Evolutionary conservation across 2,888 invertebrate genomes (phyloP), one percentile per base, ranked within the genome.

Genomic region (Girardia tigrina): DNA sequence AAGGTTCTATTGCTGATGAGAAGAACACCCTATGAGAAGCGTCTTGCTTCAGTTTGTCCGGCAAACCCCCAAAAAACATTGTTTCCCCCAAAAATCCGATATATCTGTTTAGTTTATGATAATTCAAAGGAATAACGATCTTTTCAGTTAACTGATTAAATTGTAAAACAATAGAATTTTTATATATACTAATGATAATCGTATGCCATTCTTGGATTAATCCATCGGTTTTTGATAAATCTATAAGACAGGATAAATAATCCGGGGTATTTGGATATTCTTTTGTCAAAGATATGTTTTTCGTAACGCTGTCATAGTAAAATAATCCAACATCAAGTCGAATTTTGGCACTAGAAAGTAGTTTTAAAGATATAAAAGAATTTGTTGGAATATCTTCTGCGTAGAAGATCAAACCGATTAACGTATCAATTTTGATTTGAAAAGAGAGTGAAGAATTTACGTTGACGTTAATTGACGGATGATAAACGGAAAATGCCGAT

Each of bases 221-320:
- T 56, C 56, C 56, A 56, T 56, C 56, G 56, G 23, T 56, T 56
- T 56, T 56, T n/a, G 56, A 56, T 56, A 56, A 56, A 56, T 56
- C 56, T 20, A 56, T 56, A 56, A 56, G n/a, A 56, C 56, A 56
- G 2, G 56, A 20, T n/a, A 56, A 56, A 56, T 56, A 56, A 56
- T 56, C 56, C 6, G 56, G 56, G n/a, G 56, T n/a, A 16, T 4
- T 56, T n/a, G 56, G 56, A 56, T 56, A 56, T 8, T 56, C 56
- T n/a, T 4, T 4, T 4, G 56, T 20, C 4, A 8, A 56, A 20
- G 56, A 56, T 56, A 56, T 56, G 56, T 56, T 56, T 56, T 16
- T 23, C 2, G 2, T 4, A 2, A n/a, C 4, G 23, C 23, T 56
- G 4, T 56, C n/a, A 2, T 56, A n/a, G 23, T 56, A 56, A 16